Conservation (phyloP, 2,113 vertebrate species). For the Grammomys dolichurus region DNA sequence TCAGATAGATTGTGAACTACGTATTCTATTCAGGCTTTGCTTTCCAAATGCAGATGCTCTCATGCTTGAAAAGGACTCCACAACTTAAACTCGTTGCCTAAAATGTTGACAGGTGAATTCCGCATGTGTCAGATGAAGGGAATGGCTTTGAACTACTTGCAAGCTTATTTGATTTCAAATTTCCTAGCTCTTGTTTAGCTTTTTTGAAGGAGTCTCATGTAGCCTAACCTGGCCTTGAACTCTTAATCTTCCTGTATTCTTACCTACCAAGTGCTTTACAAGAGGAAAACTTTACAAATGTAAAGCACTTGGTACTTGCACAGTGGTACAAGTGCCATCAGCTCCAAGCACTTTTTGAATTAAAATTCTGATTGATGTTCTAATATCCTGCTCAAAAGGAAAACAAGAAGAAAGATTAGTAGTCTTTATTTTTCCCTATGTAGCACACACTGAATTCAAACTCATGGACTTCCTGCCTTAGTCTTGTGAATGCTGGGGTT, state of each 20-base stretch:
- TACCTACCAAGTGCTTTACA: no score
- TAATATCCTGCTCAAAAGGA: neutral
- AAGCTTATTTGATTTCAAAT: conserved; percentile 20
- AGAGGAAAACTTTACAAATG: no score
- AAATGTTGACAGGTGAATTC: conserved; percentile 63
- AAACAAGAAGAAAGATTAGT: neutral
- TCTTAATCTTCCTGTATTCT: neutral
- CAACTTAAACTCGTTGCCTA: conserved; percentile 48
- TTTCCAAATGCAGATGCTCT: neutral
- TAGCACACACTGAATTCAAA: neutral
- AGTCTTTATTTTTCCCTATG: neutral
- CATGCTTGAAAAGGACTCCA: neutral
- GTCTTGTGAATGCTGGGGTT: neutral
- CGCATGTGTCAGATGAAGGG: conserved; percentile 36
- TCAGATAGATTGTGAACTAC: neutral
- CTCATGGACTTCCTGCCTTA: neutral
- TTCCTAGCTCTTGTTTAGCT: neutral
- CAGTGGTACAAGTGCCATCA: no score
- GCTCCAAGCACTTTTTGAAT: conserved; percentile 18
- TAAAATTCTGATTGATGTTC: conserved; percentile 28
- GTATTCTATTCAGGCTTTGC: conserved; percentile 38
- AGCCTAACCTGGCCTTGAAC: neutral
- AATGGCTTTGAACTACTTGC: conserved; percentile 19
- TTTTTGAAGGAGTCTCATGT: neutral
- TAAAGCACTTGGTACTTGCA: neutral